A percentile compares a stretch with the other conserved stretches of the same genome.
Conservation (phyloP, 2,888 invertebrate genomes). For the Eugnorisma glareosa region DNA sequence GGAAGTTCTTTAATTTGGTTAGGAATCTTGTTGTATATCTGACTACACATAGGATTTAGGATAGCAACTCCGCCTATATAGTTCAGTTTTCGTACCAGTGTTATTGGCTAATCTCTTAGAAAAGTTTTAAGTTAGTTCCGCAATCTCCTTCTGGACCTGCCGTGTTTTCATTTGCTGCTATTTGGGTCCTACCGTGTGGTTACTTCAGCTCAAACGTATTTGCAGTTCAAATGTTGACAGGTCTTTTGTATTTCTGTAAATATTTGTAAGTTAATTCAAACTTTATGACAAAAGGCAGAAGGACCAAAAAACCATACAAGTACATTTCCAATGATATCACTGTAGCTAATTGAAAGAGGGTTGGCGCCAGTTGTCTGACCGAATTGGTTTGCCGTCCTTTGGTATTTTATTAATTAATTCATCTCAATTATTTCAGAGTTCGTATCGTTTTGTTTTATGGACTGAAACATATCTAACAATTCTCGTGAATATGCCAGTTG, state of each 20-base stretch:
- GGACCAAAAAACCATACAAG: constrained; percentile 11
- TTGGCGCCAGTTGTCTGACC: constrained; percentile 53
- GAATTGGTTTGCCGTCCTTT: constrained; percentile 31
- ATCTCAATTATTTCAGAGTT: constrained; percentile 38
- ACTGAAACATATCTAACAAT: background rate
- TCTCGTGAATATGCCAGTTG: constrained; percentile 14
- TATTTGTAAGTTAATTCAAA: constrained; percentile 2
- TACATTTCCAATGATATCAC: constrained; percentile 32
- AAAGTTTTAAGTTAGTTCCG: background rate
- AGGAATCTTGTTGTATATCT: too few species aligned
- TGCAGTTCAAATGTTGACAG: background rate
- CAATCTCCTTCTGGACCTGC: background rate
- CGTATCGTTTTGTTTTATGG: constrained; percentile 25
- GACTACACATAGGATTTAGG: too few species aligned
- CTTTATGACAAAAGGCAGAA: background rate
- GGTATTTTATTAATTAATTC: constrained; percentile 36
- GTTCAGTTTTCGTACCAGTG: too few species aligned
- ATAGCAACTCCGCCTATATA: too few species aligned
- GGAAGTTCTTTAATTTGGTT: too few species aligned
- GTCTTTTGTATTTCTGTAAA: background rate
- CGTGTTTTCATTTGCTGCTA: background rate
- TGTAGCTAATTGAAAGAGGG: constrained; percentile 39
- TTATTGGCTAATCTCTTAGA: background rate
- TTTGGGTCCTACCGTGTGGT: background rate
- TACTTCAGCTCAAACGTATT: background rate